Percentiles rank a stretch among this genome's conserved stretches.
phyloP scores from a whole-genome alignment of 2,113 vertebrate species.

The Brevimyrus niger region DNA sequence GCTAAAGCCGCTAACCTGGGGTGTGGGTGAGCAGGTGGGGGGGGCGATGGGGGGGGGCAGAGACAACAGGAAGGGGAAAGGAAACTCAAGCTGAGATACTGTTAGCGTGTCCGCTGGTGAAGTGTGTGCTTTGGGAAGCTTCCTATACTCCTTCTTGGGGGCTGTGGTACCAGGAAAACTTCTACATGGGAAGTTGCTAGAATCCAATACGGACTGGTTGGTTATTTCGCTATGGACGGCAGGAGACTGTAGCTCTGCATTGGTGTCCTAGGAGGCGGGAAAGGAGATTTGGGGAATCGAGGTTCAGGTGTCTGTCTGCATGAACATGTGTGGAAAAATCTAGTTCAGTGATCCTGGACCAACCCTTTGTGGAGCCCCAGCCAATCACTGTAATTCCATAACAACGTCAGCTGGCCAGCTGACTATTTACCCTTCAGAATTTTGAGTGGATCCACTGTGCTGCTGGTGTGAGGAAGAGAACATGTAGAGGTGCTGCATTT shows the following conservation, averaged over 20 bases:
- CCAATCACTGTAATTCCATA: neutral
- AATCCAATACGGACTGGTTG: neutral
- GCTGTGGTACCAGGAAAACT: neutral
- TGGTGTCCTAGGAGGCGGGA: neutral
- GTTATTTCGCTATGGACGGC: neutral
- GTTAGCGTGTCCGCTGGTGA: neutral
- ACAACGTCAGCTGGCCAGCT: neutral
- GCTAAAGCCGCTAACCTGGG: constrained; percentile 66
- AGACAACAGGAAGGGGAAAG: constrained; percentile 43
- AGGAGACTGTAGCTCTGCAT: neutral
- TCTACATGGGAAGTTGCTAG: neutral
- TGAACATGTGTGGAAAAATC: neutral
- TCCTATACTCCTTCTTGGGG: neutral
- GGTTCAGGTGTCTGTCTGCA: neutral
- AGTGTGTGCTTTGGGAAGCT: neutral
- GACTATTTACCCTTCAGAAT: neutral
- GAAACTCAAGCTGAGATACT: constrained; percentile 25
- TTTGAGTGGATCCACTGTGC: neutral
- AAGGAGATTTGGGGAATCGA: neutral
- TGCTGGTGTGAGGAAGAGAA: neutral
- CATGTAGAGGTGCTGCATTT: neutral
- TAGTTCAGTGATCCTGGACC: neutral
- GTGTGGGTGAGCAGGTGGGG: constrained; percentile 46
- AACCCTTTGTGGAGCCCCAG: neutral
- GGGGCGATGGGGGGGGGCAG: constrained; percentile 40